Evolutionary conservation across 2,113 vertebrate genomes (phyloP).

Genomic region (Nerophis lumbriciformis): DNA sequence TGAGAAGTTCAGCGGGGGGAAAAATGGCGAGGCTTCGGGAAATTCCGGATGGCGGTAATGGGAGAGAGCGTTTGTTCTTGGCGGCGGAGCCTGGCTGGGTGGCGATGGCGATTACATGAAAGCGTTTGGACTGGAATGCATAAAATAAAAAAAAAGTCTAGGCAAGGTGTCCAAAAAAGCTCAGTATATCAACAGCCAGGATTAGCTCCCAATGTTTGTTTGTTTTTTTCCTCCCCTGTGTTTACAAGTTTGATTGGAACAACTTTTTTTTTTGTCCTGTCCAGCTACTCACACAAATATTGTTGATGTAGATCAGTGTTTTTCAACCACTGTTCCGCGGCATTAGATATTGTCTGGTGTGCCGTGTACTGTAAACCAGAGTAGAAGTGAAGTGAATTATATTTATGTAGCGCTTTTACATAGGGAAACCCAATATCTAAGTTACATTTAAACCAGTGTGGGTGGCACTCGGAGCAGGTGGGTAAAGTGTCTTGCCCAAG

Average conservation of each 20-base stretch:
- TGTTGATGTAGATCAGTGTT: no score
- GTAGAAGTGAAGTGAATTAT: no score
- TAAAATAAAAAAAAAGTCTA: neutral
- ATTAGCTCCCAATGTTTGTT: neutral
- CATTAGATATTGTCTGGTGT: no score
- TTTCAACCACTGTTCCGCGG: no score
- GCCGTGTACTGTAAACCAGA: no score
- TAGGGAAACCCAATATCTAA: no score
- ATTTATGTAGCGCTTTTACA: no score
- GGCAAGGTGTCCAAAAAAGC: neutral
- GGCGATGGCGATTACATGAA: slow-evolving; percentile 4
- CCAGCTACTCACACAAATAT: no score
- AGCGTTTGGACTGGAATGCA: neutral
- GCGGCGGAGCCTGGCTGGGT: neutral
- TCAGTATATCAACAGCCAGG: neutral
- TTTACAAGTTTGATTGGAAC: neutral
- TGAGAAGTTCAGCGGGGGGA: slow-evolving; percentile 14
- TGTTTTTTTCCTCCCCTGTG: neutral
- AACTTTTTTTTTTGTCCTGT: no score
- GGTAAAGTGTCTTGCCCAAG: no score
- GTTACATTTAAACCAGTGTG: no score
- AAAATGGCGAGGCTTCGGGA: slow-evolving; percentile 24
- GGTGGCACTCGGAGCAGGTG: no score
- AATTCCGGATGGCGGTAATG: slow-evolving; percentile 3
- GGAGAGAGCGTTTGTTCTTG: slow-evolving; percentile 4